Base-by-base conservation (phyloP, 2,113 vertebrate genomes). In the Nothoprocta pentlandii region DNA sequence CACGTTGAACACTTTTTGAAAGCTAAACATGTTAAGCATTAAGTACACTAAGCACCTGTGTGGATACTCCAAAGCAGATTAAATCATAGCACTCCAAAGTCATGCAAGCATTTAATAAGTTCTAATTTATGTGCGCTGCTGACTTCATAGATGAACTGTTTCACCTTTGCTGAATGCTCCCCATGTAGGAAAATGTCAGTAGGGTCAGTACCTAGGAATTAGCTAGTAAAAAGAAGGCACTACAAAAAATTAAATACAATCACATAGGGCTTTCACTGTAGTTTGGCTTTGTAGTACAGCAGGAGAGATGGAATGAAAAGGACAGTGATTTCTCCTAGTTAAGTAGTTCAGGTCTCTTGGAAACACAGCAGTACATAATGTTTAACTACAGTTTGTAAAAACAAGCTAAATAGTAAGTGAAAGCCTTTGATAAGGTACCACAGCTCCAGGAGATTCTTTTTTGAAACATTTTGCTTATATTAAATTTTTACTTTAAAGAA, bases 11-110 rank as follows among this genome's bases (percentile, higher is more conserved):
- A 49, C 62, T 84, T 75, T 92, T 58, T 0, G 84, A 89, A 79
- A 92, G 70, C 77, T 85, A 66, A 94, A 92, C 56, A 47, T 53
- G 41, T 88, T 76, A 69, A 92, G 68, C 73, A 80, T 80, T 70
- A 92, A 80, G 86, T 49, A 47, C 61, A 66, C 54, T 46, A 70
- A 79, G 77, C 89, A 94, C 89, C 66, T 39, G 7, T 69, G 89
- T 79, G 92, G 62, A 79, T 92, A 84, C 74, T 90, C 69, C 77
- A 90, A 74, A 96, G 94, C 39, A 87, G 91, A 89, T 79, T 85
- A 89, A 93, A 79, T 88, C 86, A 71, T 1, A 93, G 76, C 61
- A 80, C 82, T 92, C 80, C 54, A 54, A 90, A 86, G 42, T 36
- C 64, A 88, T 28, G 41, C 1, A 7, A 92, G 62, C 51, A 63